Conservation (phyloP, 2,113 vertebrate genomes). For the Ciconia boyciana region DNA sequence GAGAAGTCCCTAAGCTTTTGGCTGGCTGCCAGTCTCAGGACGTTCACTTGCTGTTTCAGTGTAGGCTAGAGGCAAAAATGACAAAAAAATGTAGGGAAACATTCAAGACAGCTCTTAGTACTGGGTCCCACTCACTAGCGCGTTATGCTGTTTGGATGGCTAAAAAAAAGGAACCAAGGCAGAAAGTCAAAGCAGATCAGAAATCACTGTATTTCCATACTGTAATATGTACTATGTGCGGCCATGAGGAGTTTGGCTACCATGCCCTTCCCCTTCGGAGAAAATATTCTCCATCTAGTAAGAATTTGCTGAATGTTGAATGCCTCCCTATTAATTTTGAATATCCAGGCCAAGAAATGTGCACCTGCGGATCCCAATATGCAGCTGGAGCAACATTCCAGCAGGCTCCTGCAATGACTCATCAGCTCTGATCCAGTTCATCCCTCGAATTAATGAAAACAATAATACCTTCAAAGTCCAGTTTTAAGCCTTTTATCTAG, state of each 20-base stretch:
- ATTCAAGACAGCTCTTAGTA: background rate
- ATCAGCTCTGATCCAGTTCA: background rate
- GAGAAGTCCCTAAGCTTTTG: background rate
- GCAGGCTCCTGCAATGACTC: background rate
- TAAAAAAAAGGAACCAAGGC: background rate
- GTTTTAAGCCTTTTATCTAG: slow-evolving; percentile 5
- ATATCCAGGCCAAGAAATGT: background rate
- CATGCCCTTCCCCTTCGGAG: background rate
- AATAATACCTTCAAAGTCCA: background rate
- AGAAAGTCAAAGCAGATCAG: background rate
- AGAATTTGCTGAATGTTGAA: slow-evolving; percentile 7
- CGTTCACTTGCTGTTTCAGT: background rate
- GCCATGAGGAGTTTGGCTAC: background rate
- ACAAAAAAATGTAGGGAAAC: background rate
- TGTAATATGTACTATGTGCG: background rate
- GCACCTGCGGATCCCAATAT: background rate
- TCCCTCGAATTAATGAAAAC: background rate
- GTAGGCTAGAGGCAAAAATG: background rate
- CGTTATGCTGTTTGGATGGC: background rate
- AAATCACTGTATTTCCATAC: background rate
- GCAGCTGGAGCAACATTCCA: slow-evolving; percentile 44
- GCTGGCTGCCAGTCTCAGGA: background rate
- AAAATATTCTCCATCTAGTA: background rate
- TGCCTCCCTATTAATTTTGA: background rate
- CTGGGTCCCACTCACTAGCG: background rate